These are phyloP conservation scores for Agelas oroides DNA, from an alignment of 37 sponge, comb jelly and placozoan genomes.

Conservation along the genomic window DNA sequence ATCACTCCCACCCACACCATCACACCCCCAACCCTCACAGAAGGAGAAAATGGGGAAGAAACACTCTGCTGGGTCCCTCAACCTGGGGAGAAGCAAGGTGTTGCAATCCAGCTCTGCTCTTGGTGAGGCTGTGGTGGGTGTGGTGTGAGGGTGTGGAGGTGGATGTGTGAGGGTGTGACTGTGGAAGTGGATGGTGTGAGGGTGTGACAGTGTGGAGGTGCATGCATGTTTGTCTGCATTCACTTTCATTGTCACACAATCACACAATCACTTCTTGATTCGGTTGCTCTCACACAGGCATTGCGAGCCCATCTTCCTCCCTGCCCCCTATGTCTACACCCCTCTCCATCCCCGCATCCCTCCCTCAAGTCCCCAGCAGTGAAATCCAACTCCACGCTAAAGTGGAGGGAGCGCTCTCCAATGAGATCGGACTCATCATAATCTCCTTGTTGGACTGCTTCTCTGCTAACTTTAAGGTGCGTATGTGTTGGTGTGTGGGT, in stretches of 20 bases:
- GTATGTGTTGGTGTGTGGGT: constrained; percentile 42
- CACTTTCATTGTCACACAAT: too few species aligned
- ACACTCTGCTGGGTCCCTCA: not conserved
- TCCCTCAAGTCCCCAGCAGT: too few species aligned
- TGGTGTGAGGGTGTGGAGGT: too few species aligned
- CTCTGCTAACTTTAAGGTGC: constrained; percentile 66
- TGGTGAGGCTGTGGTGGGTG: not conserved
- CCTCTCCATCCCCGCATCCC: not conserved
- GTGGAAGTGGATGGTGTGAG: too few species aligned
- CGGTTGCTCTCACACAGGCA: too few species aligned
- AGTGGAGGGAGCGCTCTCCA: constrained; percentile 64
- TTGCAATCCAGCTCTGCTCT: too few species aligned
- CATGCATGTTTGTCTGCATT: too few species aligned
- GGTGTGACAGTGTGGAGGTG: too few species aligned
- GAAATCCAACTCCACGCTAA: constrained; percentile 19
- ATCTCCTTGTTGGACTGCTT: constrained; percentile 81
- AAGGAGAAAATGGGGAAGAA: constrained; percentile 31
- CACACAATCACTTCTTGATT: too few species aligned
- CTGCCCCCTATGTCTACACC: not conserved
- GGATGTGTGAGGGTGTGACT: not conserved
- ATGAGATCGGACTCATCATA: constrained; percentile 81
- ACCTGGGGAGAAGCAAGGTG: too few species aligned
- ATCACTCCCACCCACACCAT: not conserved
- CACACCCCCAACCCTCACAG: not conserved
- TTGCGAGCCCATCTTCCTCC: not conserved